Percentiles rank a stretch among this genome's conserved stretches.
Evolutionary conservation across 2,797 vertebrate species (phyloP).

Genomic region (Clarias platycephalus): DNA sequence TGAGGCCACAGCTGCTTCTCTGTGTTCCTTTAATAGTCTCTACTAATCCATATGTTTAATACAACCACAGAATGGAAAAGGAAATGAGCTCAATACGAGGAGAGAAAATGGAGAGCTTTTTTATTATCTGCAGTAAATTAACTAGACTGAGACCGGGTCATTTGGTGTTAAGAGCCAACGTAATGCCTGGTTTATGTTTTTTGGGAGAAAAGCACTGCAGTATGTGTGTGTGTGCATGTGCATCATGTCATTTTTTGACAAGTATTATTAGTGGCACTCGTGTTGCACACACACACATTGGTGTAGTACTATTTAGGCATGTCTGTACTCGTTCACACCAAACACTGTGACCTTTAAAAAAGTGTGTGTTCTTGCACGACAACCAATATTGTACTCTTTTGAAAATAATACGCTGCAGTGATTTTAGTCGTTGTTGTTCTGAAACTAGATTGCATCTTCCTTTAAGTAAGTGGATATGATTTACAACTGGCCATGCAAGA

Average conservation of each 20-base stretch:
- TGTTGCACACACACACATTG: background rate
- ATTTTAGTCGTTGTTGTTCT: background rate
- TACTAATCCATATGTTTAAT: conserved; percentile 16
- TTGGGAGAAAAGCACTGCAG: background rate
- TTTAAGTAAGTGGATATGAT: background rate
- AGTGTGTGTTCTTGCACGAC: background rate
- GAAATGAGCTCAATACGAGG: background rate
- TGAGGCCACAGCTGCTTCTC: conserved; percentile 17
- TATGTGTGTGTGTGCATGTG: background rate
- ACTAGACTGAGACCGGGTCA: background rate
- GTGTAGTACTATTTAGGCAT: background rate
- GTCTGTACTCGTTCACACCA: background rate
- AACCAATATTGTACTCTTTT: background rate
- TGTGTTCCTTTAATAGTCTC: conserved; percentile 11
- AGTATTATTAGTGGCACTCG: background rate
- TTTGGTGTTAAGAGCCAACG: background rate
- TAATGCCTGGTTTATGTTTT: background rate
- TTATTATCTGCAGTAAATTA: conserved; percentile 25
- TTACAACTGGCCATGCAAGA: background rate
- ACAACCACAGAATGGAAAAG: conserved; percentile 14
- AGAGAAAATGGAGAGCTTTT: background rate
- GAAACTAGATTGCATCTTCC: background rate
- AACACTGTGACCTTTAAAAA: conserved; percentile 19
- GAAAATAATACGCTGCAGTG: background rate
- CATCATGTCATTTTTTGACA: background rate